phyloP scores from a whole-genome alignment of 2,113 vertebrate genomes.

The Rhadina sibilatrix region DNA sequence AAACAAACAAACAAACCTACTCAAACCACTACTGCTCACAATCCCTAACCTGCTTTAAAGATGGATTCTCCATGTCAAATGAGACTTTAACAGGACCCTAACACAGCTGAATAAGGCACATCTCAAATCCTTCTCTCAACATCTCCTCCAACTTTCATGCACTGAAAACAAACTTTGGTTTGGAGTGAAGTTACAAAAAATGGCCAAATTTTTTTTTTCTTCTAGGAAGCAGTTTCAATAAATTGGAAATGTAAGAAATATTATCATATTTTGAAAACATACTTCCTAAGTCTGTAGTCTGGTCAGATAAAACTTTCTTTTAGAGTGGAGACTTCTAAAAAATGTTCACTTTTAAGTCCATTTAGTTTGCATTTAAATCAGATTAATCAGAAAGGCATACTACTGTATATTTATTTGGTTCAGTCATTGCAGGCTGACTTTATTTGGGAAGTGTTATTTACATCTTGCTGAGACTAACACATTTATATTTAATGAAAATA shows the following conservation, averaged over 20 bases:
- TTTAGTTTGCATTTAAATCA: neutral
- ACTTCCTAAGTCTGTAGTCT: neutral
- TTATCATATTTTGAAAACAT: neutral
- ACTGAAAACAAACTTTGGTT: neutral
- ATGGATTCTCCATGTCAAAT: neutral
- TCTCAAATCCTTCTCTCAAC: neutral
- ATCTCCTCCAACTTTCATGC: neutral
- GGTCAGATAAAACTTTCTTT: neutral
- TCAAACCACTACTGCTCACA: neutral
- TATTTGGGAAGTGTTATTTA: neutral
- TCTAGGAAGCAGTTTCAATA: neutral
- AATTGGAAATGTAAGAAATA: neutral
- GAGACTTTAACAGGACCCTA: neutral
- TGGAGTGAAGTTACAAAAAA: neutral
- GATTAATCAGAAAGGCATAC: neutral
- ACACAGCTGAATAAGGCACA: neutral
- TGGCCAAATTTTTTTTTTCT: neutral
- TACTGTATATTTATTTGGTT: neutral
- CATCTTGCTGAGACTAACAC: neutral
- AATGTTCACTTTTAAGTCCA: neutral
- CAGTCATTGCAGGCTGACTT: neutral
- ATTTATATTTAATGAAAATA: conserved; percentile 8
- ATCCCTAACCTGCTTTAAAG: neutral
- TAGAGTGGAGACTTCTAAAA: neutral
- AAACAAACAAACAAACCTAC: neutral